Conservation (phyloP, 2,113 vertebrate genomes). For the Mionectes macconnelli region DNA sequence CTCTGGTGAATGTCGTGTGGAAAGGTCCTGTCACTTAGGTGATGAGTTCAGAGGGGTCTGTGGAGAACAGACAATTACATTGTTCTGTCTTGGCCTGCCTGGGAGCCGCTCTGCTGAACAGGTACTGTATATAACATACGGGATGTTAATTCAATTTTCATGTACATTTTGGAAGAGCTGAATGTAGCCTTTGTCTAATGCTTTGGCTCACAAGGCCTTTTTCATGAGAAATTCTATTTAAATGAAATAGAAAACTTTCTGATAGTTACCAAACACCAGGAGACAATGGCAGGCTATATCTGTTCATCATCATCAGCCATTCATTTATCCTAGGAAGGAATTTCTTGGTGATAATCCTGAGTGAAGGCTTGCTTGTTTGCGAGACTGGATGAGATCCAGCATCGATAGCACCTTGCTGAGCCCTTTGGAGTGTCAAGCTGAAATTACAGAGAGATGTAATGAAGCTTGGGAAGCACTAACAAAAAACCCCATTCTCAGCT, state of each 20-base stretch:
- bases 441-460: not conserved
- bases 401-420: slow-evolving; percentile 33
- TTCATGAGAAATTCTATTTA: slow-evolving; percentile 47
- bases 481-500: not conserved
- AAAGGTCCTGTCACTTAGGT: not conserved
- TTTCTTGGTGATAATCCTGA: slow-evolving; percentile 63
- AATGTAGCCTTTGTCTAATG: slow-evolving; percentile 52
- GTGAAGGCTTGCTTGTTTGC: slow-evolving; percentile 46
- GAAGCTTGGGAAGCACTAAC: not conserved
- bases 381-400: slow-evolving; percentile 50
- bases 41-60: accelerated
- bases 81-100: not conserved
- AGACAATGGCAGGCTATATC: slow-evolving; percentile 51
- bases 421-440: slow-evolving; percentile 33
- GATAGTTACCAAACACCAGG: slow-evolving; percentile 49
- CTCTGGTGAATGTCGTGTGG: not conserved
- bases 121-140: slow-evolving; percentile 4
- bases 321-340: slow-evolving; percentile 44
- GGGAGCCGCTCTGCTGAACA: not conserved
- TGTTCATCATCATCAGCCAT: slow-evolving; percentile 20
- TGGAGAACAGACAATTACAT: not conserved
- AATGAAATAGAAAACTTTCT: slow-evolving; percentile 60
- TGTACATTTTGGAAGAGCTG: slow-evolving; percentile 36
- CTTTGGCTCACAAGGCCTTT: slow-evolving; percentile 60
- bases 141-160: slow-evolving; percentile 32